Conservation (phyloP, 2,113 vertebrate genomes). For the Patagioenas fasciata region DNA sequence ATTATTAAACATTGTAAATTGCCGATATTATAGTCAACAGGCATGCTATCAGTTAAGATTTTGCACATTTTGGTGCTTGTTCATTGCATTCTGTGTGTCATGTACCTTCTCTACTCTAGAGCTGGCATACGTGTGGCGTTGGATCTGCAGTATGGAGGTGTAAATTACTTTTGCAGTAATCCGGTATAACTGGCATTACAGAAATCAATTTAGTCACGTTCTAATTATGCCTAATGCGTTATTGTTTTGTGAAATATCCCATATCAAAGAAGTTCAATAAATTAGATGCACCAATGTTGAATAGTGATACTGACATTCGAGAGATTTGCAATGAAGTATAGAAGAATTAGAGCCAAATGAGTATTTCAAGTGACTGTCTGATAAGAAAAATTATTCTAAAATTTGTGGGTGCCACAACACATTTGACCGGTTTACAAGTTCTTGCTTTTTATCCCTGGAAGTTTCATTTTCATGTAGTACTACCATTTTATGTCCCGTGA, state of each 20-base stretch:
- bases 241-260: conserved; percentile 28
- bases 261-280: neutral
- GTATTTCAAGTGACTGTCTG: neutral
- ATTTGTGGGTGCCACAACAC: neutral
- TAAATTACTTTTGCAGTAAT: neutral
- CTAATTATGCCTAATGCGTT: neutral
- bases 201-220: neutral
- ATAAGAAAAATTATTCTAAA: neutral
- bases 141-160: neutral
- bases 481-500: neutral
- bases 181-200: neutral
- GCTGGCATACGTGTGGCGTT: neutral
- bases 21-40: neutral
- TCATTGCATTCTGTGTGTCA: neutral
- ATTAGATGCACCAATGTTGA: neutral
- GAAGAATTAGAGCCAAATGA: neutral
- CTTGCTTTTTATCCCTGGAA: neutral
- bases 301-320: neutral
- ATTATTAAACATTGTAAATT: neutral
- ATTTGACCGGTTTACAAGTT: neutral
- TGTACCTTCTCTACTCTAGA: neutral
- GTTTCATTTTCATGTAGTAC: neutral
- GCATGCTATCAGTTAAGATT: neutral
- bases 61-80: neutral
- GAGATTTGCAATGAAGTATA: neutral